Evolutionary conservation across 2,888 invertebrate genomes (phyloP).

Genomic region (Trachelus tabidus): DNA sequence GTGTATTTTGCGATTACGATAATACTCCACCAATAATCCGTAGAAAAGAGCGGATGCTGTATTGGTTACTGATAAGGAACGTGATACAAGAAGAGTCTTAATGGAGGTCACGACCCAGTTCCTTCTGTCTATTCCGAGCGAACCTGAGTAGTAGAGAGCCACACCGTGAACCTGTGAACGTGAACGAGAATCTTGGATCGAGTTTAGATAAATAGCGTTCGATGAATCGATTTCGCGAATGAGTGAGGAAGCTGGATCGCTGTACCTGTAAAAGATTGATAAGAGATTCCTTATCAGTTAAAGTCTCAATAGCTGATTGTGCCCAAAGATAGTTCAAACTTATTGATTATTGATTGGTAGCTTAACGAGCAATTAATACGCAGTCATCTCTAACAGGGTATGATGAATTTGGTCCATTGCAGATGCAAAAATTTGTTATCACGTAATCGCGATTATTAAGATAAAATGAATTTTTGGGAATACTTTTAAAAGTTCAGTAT

Average conservation of each 20-base stretch:
- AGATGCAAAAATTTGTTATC: too few species aligned
- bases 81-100: neutral
- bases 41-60: neutral
- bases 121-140: conserved; percentile 10
- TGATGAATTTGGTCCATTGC: too few species aligned
- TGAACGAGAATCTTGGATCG: neutral
- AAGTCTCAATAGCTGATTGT: neutral
- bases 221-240: neutral
- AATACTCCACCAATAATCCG: neutral
- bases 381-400: neutral
- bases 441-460: too few species aligned
- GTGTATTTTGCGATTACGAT: neutral
- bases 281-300: neutral
- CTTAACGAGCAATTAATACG: too few species aligned
- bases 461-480: neutral
- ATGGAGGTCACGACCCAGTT: conserved; percentile 46
- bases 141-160: neutral
- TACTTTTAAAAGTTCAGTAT: neutral
- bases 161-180: neutral
- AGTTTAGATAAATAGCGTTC: neutral
- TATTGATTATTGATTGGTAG: neutral
- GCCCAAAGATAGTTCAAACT: neutral
- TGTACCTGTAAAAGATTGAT: neutral
- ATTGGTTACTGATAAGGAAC: neutral
- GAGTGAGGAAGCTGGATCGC: neutral